Evolutionary conservation across 1,140 invertebrate species (phyloP).

Genomic region (Eueides isabella): DNA sequence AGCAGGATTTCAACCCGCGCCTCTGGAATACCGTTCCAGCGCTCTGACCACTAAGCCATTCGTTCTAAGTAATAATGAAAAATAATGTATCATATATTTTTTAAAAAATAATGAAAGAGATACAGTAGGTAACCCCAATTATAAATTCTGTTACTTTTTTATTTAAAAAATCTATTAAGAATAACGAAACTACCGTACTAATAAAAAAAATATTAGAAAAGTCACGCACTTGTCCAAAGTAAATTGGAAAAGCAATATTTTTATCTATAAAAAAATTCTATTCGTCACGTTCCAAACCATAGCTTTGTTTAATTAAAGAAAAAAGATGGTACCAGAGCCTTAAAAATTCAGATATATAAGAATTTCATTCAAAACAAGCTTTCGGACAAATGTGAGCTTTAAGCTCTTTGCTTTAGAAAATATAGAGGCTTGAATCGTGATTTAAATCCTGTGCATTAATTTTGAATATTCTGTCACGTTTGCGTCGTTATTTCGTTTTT

Average conservation of each 20-base stretch:
- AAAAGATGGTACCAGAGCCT: background rate
- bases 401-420: background rate
- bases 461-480: conserved; percentile 17
- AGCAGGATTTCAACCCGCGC: too few relatives aligned
- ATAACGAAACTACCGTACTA: background rate
- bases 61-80: too few relatives aligned
- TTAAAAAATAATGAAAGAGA: background rate
- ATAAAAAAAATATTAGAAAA: background rate
- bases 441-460: conserved; percentile 2
- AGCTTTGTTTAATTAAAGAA: conserved; percentile 26
- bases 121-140: background rate
- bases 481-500: conserved; percentile 5
- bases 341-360: background rate
- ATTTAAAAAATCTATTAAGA: background rate
- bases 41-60: too few relatives aligned
- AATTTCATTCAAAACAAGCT: background rate
- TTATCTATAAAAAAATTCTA: conserved; percentile 11
- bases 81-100: too few relatives aligned
- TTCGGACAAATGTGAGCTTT: background rate
- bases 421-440: background rate
- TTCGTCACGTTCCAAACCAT: conserved; percentile 23
- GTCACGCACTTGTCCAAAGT: background rate
- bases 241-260: background rate
- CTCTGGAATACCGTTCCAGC: too few relatives aligned
- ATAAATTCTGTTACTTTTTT: background rate